Conservation (phyloP, 2,888 invertebrate genomes). For the Sarcophaga caerulescens region DNA sequence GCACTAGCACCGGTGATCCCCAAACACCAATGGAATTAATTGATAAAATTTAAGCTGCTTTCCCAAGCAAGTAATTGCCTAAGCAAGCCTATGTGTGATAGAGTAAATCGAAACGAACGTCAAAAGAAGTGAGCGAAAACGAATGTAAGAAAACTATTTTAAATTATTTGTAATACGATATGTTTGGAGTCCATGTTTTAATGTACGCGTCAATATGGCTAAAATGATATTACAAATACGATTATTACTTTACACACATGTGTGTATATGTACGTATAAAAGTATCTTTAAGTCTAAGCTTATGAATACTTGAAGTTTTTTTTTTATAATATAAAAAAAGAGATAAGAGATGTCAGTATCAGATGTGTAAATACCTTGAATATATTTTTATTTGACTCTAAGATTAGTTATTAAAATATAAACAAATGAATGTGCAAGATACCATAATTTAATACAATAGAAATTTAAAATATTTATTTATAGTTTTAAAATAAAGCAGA, state of each 20-base stretch:
- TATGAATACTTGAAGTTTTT: conserved; percentile 25
- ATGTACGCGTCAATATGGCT: neutral
- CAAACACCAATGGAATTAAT: conserved; percentile 76
- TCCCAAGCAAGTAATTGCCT: neutral
- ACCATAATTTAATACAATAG: neutral
- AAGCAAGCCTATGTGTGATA: conserved; percentile 38
- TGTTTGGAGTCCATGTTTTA: conserved; percentile 11
- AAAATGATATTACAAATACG: conserved; percentile 1
- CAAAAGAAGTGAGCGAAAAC: neutral
- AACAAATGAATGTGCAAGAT: conserved; percentile 10
- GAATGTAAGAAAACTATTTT: conserved; percentile 23
- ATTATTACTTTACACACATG: too few species aligned
- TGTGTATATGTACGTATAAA: neutral
- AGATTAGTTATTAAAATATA: conserved; percentile 37
- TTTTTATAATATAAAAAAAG: conserved; percentile 8
- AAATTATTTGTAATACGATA: conserved; percentile 16
- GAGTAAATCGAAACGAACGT: conserved; percentile 12
- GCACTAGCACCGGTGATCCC: conserved; percentile 76
- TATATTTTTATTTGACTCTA: conserved; percentile 47
- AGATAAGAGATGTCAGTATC: neutral
- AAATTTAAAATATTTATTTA: conserved; percentile 20
- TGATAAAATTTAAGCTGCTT: conserved; percentile 61
- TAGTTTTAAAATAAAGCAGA: conserved; percentile 25
- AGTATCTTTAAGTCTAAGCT: conserved; percentile 29
- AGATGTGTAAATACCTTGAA: conserved; percentile 46